Evolutionary conservation across 2,888 invertebrate genomes (phyloP).

Genomic region (Cosmia trapezina): DNA sequence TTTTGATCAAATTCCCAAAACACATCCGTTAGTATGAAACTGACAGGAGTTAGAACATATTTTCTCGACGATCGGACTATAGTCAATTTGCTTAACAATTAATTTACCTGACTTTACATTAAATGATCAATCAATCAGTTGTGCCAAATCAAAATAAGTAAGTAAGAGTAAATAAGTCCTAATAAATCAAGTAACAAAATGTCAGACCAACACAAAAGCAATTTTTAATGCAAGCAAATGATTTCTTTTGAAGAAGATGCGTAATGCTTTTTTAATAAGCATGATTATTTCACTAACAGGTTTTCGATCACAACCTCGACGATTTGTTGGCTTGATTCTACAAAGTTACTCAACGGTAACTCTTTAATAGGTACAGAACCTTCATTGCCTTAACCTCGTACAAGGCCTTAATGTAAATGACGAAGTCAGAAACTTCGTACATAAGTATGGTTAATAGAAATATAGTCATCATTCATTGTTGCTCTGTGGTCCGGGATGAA

Average conservation of each 20-base stretch:
- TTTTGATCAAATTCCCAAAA: too few species aligned
- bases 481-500: slow-evolving; percentile 42
- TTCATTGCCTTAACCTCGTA: slow-evolving; percentile 35
- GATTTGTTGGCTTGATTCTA: slow-evolving; percentile 5
- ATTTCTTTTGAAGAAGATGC: slow-evolving; percentile 1
- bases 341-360: slow-evolving; percentile 18
- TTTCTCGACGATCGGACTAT: too few species aligned
- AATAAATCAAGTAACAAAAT: slow-evolving; percentile 3
- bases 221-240: slow-evolving; percentile 17
- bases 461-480: slow-evolving; percentile 40
- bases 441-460: slow-evolving; percentile 45
- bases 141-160: not conserved
- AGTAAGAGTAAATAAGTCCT: not conserved
- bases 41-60: too few species aligned
- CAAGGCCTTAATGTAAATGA: slow-evolving; percentile 47
- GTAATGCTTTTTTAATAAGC: slow-evolving; percentile 34
- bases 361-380: slow-evolving; percentile 47
- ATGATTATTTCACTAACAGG: slow-evolving; percentile 17
- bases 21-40: too few species aligned
- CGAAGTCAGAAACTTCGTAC: slow-evolving; percentile 40
- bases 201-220: slow-evolving; percentile 19
- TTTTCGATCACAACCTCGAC: slow-evolving; percentile 25
- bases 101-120: too few species aligned
- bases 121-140: slow-evolving; percentile 1
- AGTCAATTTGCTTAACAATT: too few species aligned